Evolutionary conservation across 1,140 invertebrate genomes (phyloP).

Genomic region (Dendrolimus punctatus): DNA sequence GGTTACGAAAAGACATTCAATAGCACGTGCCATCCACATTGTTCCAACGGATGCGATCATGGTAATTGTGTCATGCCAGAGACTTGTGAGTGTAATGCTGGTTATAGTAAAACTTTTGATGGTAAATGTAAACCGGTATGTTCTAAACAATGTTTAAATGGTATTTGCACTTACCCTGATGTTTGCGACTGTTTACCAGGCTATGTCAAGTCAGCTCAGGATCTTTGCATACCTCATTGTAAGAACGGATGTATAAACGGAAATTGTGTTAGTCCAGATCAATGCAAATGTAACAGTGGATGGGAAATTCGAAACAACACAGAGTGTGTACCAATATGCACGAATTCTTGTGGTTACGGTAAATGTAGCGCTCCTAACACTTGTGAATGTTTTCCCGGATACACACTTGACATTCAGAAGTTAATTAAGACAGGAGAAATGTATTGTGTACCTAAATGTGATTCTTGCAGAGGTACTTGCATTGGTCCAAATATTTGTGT

Average conservation of each 20-base stretch:
- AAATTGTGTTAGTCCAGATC: slow-evolving; percentile 30
- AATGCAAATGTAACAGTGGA: slow-evolving; percentile 53
- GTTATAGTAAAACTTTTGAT: slow-evolving; percentile 13
- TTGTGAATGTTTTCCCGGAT: slow-evolving; percentile 43
- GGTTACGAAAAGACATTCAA: no score
- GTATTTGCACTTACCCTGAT: neutral
- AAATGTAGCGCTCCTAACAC: slow-evolving; percentile 65
- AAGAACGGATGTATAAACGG: neutral
- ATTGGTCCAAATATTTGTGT: slow-evolving; percentile 19
- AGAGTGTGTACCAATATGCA: slow-evolving; percentile 36
- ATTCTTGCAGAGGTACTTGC: slow-evolving; percentile 27
- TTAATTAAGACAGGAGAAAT: slow-evolving; percentile 8
- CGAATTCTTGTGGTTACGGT: slow-evolving; percentile 59
- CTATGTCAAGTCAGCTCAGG: no score
- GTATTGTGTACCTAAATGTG: slow-evolving; percentile 30
- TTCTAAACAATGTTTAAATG: neutral
- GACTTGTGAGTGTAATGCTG: slow-evolving; percentile 42
- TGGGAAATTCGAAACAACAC: neutral
- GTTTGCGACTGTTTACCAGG: no score
- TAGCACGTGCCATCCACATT: no score
- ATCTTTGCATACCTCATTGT: no score
- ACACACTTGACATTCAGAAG: slow-evolving; percentile 3
- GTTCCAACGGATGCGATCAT: neutral
- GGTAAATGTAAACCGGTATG: slow-evolving; percentile 4
- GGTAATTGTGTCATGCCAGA: slow-evolving; percentile 27